Conservation (phyloP, 1,140 invertebrate species). For the Conus ventricosus region DNA sequence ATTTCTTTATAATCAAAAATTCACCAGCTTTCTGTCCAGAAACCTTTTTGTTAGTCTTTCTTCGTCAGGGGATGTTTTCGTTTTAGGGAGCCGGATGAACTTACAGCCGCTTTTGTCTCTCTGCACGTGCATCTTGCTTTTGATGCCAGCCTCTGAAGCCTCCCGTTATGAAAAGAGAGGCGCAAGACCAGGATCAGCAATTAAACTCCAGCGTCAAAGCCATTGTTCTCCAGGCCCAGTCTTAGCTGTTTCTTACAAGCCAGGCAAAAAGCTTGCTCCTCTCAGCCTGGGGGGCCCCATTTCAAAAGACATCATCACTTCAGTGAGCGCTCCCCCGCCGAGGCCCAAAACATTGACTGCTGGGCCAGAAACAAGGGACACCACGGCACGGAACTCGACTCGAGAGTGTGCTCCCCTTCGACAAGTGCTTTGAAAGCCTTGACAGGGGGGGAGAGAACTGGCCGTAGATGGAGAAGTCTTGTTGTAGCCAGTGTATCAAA, state of each 20-base stretch:
- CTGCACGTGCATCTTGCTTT: background rate
- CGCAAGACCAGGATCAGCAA: conserved; percentile 29
- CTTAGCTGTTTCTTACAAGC: conserved; percentile 21
- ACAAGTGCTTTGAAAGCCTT: conserved; percentile 14
- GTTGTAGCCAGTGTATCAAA: conserved; percentile 26
- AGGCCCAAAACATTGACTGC: background rate
- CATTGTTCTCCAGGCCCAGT: background rate
- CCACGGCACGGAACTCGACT: background rate
- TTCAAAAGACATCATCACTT: conserved; percentile 3
- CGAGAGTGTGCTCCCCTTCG: conserved; percentile 15
- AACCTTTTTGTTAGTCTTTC: background rate
- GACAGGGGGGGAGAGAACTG: background rate
- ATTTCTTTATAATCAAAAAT: background rate
- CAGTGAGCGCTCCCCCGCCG: background rate
- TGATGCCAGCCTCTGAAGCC: background rate
- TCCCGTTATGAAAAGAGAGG: background rate
- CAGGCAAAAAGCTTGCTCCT: background rate
- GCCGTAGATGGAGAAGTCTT: conserved; percentile 36
- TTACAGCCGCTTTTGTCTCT: background rate
- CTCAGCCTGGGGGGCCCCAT: background rate
- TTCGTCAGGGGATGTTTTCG: background rate
- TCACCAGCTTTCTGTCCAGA: background rate
- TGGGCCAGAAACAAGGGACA: conserved; percentile 19
- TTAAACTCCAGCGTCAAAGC: conserved; percentile 11
- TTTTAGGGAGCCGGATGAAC: background rate